Conservation (phyloP, 2,888 invertebrate species). For the Beris chalybata region DNA sequence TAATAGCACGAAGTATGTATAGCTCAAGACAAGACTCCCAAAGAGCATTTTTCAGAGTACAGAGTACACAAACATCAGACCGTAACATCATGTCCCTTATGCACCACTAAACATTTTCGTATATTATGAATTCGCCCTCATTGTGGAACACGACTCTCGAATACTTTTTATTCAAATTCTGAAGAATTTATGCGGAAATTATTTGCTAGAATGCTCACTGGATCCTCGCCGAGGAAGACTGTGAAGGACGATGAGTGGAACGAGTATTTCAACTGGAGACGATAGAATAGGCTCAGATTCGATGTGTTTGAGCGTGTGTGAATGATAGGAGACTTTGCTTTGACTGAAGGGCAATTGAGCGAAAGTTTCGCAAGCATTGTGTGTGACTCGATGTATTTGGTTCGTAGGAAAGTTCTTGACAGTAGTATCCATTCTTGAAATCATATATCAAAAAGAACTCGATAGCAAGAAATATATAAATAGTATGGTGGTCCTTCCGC, state of each 20-base stretch:
- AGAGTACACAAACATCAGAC: slow-evolving; percentile 5
- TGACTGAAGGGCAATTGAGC: too few species aligned
- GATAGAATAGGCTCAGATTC: too few species aligned
- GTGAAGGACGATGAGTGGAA: not conserved
- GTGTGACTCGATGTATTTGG: too few species aligned
- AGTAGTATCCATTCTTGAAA: too few species aligned
- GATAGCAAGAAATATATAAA: too few species aligned
- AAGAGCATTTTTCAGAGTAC: not conserved
- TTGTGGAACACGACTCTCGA: slow-evolving; percentile 1
- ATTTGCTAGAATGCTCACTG: slow-evolving; percentile 17
- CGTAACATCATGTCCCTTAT: slow-evolving; percentile 24
- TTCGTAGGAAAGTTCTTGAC: too few species aligned
- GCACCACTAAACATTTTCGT: slow-evolving; percentile 27
- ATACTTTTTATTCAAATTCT: slow-evolving; percentile 11
- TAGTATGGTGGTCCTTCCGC: too few species aligned
- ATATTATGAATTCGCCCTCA: not conserved
- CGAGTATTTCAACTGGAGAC: not conserved
- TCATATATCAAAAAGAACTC: too few species aligned
- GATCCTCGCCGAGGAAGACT: slow-evolving; percentile 1
- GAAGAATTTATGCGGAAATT: slow-evolving; percentile 25
- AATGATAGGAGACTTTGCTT: too few species aligned
- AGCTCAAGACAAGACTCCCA: not conserved
- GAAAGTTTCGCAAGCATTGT: too few species aligned
- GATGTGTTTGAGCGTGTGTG: too few species aligned
- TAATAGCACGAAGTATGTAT: slow-evolving; percentile 5